Evolutionary conservation across 2,888 invertebrate genomes (phyloP).

Genomic region (Hyles lineata): DNA sequence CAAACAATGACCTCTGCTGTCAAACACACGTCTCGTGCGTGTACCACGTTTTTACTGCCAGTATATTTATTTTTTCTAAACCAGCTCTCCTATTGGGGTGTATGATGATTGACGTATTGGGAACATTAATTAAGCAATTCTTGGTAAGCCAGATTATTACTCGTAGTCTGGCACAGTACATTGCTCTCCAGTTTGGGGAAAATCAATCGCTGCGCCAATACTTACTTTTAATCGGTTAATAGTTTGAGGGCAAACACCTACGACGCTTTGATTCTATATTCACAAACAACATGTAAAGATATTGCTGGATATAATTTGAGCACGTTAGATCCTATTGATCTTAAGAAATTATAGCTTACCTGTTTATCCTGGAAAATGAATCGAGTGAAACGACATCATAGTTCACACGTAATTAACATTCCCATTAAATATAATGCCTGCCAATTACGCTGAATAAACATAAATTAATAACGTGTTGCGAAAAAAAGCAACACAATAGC

Average conservation of each 20-base stretch:
- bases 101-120: constrained; percentile 23
- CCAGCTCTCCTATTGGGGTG: not conserved
- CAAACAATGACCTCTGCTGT: constrained; percentile 52
- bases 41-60: not conserved
- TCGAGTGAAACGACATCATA: too few species aligned
- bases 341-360: too few species aligned
- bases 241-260: not conserved
- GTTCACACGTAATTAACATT: too few species aligned
- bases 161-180: not conserved
- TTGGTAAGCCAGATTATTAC: constrained; percentile 4
- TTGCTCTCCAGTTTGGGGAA: not conserved
- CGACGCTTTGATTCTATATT: not conserved
- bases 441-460: too few species aligned
- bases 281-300: too few species aligned
- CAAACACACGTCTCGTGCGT: constrained; percentile 40
- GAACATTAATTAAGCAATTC: constrained; percentile 14
- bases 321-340: too few species aligned
- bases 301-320: too few species aligned
- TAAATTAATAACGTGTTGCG: too few species aligned
- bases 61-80: constrained; percentile 23
- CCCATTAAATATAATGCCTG: too few species aligned
- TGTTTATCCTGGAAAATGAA: too few species aligned
- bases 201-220: not conserved
- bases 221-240: not conserved
- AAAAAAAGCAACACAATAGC: not conserved